These are phyloP conservation scores for Elymnias hypermnestra DNA, from an alignment of 1,140 invertebrate genomes.

Conservation along the genomic window DNA sequence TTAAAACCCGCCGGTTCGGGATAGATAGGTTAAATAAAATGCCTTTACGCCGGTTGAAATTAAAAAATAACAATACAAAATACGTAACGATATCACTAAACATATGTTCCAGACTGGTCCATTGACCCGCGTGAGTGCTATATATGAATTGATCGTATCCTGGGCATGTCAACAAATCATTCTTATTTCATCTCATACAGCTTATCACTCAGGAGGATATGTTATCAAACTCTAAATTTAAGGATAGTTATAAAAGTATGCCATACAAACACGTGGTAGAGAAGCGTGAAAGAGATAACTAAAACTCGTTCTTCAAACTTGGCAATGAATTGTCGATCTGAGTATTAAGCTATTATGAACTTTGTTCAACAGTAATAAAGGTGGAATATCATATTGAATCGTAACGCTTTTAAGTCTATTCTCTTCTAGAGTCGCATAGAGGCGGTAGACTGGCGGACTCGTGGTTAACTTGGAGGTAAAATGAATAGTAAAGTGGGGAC, in stretches of 20 bases:
- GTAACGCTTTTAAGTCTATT: constrained; percentile 32
- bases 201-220: constrained; percentile 15
- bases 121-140: constrained; percentile 41
- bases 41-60: too few species aligned
- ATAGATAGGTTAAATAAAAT: too few species aligned
- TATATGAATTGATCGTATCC: constrained; percentile 58
- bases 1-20: too few species aligned
- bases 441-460: constrained; percentile 48
- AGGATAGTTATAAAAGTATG: constrained; percentile 34
- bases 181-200: constrained; percentile 19
- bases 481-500: constrained; percentile 61
- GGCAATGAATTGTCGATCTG: constrained; percentile 52
- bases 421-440: constrained; percentile 29
- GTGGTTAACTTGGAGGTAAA: constrained; percentile 55
- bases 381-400: constrained; percentile 2
- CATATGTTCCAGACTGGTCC: constrained; percentile 16
- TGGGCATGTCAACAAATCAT: constrained; percentile 28
- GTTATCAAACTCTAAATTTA: constrained; percentile 18
- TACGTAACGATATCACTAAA: constrained; percentile 3
- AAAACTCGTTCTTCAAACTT: constrained; percentile 68
- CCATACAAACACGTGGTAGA: constrained; percentile 51
- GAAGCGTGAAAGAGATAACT: constrained; percentile 41
- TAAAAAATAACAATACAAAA: too few species aligned
- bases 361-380: too few species aligned
- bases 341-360: neutral